phyloP scores from a whole-genome alignment of 2,888 invertebrate genomes.

The Ophioninae sp. region DNA sequence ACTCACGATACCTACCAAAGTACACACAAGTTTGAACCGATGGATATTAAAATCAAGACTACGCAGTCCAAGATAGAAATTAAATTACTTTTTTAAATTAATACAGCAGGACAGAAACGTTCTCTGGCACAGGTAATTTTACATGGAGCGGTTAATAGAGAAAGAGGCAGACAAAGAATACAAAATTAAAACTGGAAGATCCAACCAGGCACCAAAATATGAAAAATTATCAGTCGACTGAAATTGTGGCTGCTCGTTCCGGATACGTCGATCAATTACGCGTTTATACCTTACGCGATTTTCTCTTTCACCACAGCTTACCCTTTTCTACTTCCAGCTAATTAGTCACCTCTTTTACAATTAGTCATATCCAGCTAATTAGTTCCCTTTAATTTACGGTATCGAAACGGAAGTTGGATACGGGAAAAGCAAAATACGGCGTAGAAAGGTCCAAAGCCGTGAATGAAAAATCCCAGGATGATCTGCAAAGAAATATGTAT shows the following conservation, averaged over 20 bases:
- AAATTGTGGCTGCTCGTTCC: background rate
- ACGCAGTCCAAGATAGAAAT: background rate
- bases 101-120: too few species aligned
- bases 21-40: background rate
- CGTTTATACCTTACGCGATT: background rate
- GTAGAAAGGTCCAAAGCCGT: background rate
- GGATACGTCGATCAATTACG: background rate
- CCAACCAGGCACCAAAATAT: background rate
- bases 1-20: background rate
- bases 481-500: conserved; percentile 14
- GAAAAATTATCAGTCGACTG: background rate
- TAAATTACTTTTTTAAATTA: too few species aligned
- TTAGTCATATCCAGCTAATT: conserved; percentile 26
- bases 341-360: background rate
- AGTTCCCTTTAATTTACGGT: background rate
- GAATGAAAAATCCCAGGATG: conserved; percentile 15
- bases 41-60: background rate
- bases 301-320: background rate
- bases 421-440: background rate
- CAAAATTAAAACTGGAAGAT: background rate
- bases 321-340: background rate
- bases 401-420: background rate
- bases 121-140: too few species aligned
- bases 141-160: background rate
- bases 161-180: background rate